Percentiles rank a stretch among this genome's conserved stretches.
Conservation (phyloP, 2,797 vertebrate genomes). For the Myripristis jacobus region DNA sequence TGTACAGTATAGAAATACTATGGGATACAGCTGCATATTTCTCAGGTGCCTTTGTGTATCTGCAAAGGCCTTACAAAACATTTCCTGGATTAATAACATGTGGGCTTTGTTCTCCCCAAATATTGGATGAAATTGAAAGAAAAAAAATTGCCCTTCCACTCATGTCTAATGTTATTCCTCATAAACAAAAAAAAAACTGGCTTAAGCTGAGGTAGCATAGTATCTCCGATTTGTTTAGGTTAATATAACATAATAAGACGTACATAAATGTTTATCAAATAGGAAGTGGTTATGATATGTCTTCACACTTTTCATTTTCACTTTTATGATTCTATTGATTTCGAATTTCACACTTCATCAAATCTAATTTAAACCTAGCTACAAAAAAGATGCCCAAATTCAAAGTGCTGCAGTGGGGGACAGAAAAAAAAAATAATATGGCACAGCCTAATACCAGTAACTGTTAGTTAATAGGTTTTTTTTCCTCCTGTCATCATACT, state of each 20-base stretch:
- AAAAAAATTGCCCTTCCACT: background rate
- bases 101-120: conserved; percentile 4
- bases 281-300: conserved; percentile 5
- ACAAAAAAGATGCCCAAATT: background rate
- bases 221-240: background rate
- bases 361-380: conserved; percentile 4
- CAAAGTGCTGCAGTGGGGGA: conserved; percentile 12
- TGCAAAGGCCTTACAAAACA: background rate
- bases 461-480: conserved; percentile 25
- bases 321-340: background rate
- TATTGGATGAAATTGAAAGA: background rate
- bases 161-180: conserved; percentile 6
- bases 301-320: conserved; percentile 14
- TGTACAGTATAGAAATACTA: conserved; percentile 51
- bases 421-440: conserved; percentile 27
- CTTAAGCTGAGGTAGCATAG: background rate
- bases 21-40: conserved; percentile 33
- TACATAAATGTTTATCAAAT: conserved; percentile 20
- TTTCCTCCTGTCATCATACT: conserved; percentile 14
- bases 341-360: conserved; percentile 1
- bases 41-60: conserved; percentile 52
- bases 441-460: conserved; percentile 20
- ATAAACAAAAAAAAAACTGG: background rate
- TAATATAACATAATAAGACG: background rate
- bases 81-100: background rate